phyloP scores from a whole-genome alignment of 1,140 invertebrate species.

The Rhysida immarginata region DNA sequence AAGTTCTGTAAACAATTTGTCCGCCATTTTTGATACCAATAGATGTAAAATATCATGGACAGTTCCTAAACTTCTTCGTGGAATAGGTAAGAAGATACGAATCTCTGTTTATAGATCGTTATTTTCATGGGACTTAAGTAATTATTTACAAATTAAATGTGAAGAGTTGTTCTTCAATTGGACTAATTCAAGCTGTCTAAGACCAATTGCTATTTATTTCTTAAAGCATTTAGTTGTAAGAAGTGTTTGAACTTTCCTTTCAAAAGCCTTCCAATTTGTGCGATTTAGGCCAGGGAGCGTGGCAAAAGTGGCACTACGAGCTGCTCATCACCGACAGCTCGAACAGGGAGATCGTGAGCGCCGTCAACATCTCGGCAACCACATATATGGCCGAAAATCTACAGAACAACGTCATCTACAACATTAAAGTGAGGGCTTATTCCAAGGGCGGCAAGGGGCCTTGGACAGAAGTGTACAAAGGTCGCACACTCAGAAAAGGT shows the following conservation, averaged over 20 bases:
- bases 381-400: constrained; percentile 46
- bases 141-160: no score
- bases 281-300: constrained; percentile 41
- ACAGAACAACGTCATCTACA: constrained; percentile 53
- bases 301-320: constrained; percentile 71
- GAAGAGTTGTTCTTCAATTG: no score
- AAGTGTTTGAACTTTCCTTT: not conserved
- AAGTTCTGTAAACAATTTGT: constrained; percentile 54
- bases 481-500: constrained; percentile 19
- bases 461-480: constrained; percentile 47
- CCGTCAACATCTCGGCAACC: constrained; percentile 35
- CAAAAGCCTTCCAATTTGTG: not conserved
- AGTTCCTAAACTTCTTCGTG: constrained; percentile 52
- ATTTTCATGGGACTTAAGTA: no score
- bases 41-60: constrained; percentile 63
- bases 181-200: no score
- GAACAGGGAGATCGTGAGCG: constrained; percentile 32
- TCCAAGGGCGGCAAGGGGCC: constrained; percentile 55
- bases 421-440: constrained; percentile 57
- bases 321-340: constrained; percentile 48
- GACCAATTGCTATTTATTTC: no score
- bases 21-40: constrained; percentile 55
- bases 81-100: constrained; percentile 42
- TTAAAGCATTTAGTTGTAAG: no score
- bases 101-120: not conserved